phyloP scores from a whole-genome alignment of 1,140 invertebrate species.

The Papilio glaucus region DNA sequence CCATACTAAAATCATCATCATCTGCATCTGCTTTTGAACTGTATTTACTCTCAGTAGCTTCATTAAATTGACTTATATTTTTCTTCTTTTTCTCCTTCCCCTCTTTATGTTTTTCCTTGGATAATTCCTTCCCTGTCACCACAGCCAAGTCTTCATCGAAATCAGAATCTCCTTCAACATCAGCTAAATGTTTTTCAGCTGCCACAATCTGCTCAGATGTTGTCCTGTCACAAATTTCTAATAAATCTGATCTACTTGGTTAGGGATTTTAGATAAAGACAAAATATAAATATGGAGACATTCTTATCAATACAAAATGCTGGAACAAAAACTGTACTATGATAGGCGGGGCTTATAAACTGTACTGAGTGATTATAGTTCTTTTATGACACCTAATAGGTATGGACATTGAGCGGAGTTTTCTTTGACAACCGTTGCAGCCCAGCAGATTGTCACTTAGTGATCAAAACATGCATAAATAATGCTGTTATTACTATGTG shows the following conservation, averaged over 20 bases:
- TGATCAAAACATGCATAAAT: too few species aligned
- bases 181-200: constrained; percentile 86
- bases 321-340: too few species aligned
- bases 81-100: constrained; percentile 46
- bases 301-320: too few species aligned
- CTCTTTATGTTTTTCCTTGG: constrained; percentile 57
- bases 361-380: too few species aligned
- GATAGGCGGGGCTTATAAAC: too few species aligned
- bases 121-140: constrained; percentile 73
- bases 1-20: constrained; percentile 23
- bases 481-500: too few species aligned
- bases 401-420: too few species aligned
- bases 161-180: constrained; percentile 85
- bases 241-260: constrained; percentile 84
- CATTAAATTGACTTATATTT: constrained; percentile 37
- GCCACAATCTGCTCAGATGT: constrained; percentile 86
- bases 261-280: constrained; percentile 36
- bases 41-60: constrained; percentile 48
- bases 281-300: too few species aligned
- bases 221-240: constrained; percentile 91
- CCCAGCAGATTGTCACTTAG: too few species aligned
- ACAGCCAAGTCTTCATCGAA: constrained; percentile 87
- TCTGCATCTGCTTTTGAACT: constrained; percentile 47
- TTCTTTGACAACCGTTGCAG: too few species aligned
- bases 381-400: too few species aligned